These are phyloP conservation scores for Alloplasta piceator DNA, from an alignment of 2,888 invertebrate genomes.

Conservation along the genomic window DNA sequence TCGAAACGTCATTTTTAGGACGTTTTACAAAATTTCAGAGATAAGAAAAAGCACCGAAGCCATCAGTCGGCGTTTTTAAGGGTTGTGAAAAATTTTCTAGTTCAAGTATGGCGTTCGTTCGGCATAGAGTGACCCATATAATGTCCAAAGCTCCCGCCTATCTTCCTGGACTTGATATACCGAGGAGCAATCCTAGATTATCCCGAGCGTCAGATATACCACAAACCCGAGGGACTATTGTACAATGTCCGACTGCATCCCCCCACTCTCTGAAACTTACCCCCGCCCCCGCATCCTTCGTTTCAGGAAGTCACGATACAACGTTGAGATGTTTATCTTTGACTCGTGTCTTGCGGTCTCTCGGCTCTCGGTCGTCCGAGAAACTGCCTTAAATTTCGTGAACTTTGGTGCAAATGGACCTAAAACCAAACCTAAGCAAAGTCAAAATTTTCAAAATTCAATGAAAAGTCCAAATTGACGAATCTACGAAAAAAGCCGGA, in stretches of 20 bases:
- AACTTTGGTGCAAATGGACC: background rate
- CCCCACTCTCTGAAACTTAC: constrained; percentile 1
- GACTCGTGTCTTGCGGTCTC: constrained; percentile 34
- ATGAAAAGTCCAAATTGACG: no score
- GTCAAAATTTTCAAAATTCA: no score
- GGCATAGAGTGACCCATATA: background rate
- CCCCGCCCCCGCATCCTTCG: constrained; percentile 1
- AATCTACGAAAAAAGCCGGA: no score
- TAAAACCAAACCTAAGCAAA: no score
- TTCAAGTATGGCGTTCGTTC: no score
- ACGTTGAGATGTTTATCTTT: constrained; percentile 58
- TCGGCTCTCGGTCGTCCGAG: constrained; percentile 11
- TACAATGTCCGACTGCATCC: constrained; percentile 16
- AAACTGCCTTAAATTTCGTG: background rate
- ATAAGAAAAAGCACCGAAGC: no score
- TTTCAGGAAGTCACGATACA: constrained; percentile 51
- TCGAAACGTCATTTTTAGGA: no score
- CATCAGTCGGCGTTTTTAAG: no score
- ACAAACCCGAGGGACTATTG: constrained; percentile 48
- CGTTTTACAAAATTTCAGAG: no score
- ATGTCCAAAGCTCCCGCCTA: constrained; percentile 20
- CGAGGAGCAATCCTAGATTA: constrained; percentile 56
- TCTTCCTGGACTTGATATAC: constrained; percentile 47
- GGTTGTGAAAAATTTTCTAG: no score
- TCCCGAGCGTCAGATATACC: constrained; percentile 56